Conservation (phyloP, 2,113 vertebrate species). For the Vimba vimba region DNA sequence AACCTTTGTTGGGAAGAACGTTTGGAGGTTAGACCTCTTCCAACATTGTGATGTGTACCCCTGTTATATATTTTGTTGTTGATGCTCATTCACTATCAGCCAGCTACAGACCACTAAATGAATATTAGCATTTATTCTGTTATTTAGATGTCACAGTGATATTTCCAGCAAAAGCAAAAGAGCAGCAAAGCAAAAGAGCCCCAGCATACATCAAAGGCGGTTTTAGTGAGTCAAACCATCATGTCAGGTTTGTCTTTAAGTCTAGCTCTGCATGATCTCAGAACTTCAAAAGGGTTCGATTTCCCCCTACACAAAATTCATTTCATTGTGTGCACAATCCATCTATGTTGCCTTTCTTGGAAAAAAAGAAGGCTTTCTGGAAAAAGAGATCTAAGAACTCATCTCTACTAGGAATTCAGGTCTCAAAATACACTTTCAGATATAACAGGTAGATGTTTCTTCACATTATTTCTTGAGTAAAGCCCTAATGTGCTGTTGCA, state of each 20-base stretch:
- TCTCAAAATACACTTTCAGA: not conserved
- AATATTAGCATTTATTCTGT: not conserved
- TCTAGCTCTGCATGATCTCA: slow-evolving; percentile 14
- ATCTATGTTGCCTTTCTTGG: not conserved
- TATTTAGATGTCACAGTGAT: not conserved
- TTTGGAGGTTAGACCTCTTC: not conserved
- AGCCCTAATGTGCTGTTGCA: not conserved
- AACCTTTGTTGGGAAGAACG: not conserved
- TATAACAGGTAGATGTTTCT: not conserved
- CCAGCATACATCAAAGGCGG: not conserved
- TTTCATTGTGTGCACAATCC: slow-evolving; percentile 5
- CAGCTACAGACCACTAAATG: not conserved
- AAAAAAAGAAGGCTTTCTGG: not conserved
- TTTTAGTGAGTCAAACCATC: slow-evolving; percentile 3
- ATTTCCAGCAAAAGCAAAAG: not conserved
- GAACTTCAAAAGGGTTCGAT: not conserved
- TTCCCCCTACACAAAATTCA: not conserved
- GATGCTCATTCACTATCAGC: not conserved
- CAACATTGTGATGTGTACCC: not conserved
- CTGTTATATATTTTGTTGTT: not conserved
- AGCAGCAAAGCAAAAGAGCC: not conserved
- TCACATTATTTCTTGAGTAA: not conserved
- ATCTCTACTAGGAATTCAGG: not conserved
- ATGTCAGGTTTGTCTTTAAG: slow-evolving; percentile 3
- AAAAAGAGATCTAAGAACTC: not conserved